Evolutionary conservation across 2,888 invertebrate species (phyloP), one percentile per base, ranked within the genome.

Genomic region (Anthoptus insignis): DNA sequence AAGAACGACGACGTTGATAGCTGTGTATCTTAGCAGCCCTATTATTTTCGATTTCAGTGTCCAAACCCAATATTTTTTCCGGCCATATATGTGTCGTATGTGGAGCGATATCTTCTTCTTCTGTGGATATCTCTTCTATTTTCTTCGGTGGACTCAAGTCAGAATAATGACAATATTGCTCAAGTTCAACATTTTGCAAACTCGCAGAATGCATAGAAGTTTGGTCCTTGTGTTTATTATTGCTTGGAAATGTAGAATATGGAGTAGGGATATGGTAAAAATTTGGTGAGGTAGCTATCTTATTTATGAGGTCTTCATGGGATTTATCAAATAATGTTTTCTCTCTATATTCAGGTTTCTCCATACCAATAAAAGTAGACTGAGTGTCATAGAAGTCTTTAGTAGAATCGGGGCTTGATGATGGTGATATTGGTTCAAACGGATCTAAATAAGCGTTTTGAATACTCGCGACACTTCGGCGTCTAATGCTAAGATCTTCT

Each of bases 101-200:
- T 3, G 91, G 89, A 22, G 92, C 87, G 45, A 93, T 90, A 68
- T 94, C 94, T 70, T 94, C 94, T 24, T 93, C 92, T 67, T 94
- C 88, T 13, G 94, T 91, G 3, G 94, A 91, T 65, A 94, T 84
- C 5, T 93, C 92, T 16, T 94, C 93, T 2, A 86, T 80, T 76
- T 84, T 89, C 67, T 88, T 89, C 0, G 83, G 81, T 14, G 89
- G 87, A 72, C 88, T 89, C 45, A 77, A 67, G 70, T 89, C 89
- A 0, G 87, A 87, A 68, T 86, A 88, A 63, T 85, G 84, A n/a
- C 72, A 82, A 72, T 94, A 95, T 59, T 94, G 95, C 73, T 96
- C 96, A 3, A 96, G 93, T 53, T 96, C 96, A 0, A 96, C 96
- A 82, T 96, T 95, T 81, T 96, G 96, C 65, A 96, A 86, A 75